These are phyloP conservation scores for Andinoacara biseriatus DNA, from an alignment of 2,113 vertebrate species.

Conservation along the genomic window DNA sequence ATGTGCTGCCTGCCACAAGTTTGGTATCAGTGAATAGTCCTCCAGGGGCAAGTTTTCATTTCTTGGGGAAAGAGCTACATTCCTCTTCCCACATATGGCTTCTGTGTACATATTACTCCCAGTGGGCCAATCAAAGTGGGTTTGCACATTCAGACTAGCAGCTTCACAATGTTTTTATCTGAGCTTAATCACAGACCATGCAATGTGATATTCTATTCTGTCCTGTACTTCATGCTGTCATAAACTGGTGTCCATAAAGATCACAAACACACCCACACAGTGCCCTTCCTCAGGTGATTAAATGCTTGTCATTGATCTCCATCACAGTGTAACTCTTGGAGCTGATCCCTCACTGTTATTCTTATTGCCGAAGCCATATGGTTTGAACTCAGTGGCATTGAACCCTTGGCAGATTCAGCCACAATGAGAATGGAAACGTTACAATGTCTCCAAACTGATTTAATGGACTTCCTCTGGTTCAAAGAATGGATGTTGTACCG, in stretches of 20 bases:
- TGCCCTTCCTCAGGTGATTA: slow-evolving; percentile 65
- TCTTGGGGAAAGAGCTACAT: slow-evolving; percentile 52
- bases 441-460: slow-evolving; percentile 57
- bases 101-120: slow-evolving; percentile 44
- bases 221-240: slow-evolving; percentile 1
- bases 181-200: slow-evolving; percentile 16
- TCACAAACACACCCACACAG: slow-evolving; percentile 59
- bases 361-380: slow-evolving; percentile 74
- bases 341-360: slow-evolving; percentile 68
- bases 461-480: slow-evolving; percentile 64
- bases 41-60: slow-evolving; percentile 66
- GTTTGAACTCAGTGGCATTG: slow-evolving; percentile 71
- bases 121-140: slow-evolving; percentile 31
- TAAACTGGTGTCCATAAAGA: slow-evolving; percentile 54
- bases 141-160: slow-evolving; percentile 35
- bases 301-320: slow-evolving; percentile 75
- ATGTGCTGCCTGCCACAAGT: slow-evolving; percentile 44
- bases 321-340: slow-evolving; percentile 53
- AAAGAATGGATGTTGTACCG: slow-evolving; percentile 11
- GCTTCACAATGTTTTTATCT: slow-evolving; percentile 24
- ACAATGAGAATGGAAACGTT: slow-evolving; percentile 52
- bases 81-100: slow-evolving; percentile 50
- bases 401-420: slow-evolving; percentile 47
- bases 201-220: background rate
- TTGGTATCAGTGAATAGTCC: slow-evolving; percentile 52